Base-by-base conservation (phyloP, 1,140 invertebrate genomes). In the Bicyclus anynana region DNA sequence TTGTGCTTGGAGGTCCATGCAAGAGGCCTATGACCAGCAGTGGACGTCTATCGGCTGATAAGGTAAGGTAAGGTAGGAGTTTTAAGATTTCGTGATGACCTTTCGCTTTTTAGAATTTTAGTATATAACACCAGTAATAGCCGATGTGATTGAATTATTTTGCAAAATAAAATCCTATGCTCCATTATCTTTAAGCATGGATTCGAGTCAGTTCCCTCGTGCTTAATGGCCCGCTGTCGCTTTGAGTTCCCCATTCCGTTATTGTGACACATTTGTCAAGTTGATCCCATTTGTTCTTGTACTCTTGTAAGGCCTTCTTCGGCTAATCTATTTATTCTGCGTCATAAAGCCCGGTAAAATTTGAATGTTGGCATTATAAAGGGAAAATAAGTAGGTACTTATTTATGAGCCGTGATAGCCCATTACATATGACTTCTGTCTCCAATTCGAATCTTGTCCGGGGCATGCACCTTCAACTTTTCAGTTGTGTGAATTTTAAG, bases 181-280 rank as follows among this genome's bases (percentile, higher is more conserved):
- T 76, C 74, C 67, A 76, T 78, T 78, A 70, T 58, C 50, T 62
- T 48, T 63, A 38, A 47, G 37, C 37, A 29, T 7, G 27, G 4
- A 29, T 29, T 29, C 60, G 48, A 64, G 37, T 50, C 54, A 58
- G 47, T 53, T 51, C 44, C 53, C 37, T 47, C 64, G 55, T 72
- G 69, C 57, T 72, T 77, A 77, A 79, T 76, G 69, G 67, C 37
- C 66, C 65, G 64, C 66, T 67, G 72, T 79, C 74, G 71, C 69
- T 74, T 71, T 69, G 72, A 76, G 61, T 75, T 79, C 65, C 65
- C 62, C 67, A 75, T 75, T 73, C 69, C 65, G 65, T 75, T 77
- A 79, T 76, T 76, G 73, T 74, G 67, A 72, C 64, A 71, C 74
- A 79, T 76, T 79, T 79, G 74, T 79, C 76, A 79, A 76, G 61